These are phyloP conservation scores for Urocynchramus pylzowi DNA, from an alignment of 2,113 vertebrate species.

Conservation along the genomic window DNA sequence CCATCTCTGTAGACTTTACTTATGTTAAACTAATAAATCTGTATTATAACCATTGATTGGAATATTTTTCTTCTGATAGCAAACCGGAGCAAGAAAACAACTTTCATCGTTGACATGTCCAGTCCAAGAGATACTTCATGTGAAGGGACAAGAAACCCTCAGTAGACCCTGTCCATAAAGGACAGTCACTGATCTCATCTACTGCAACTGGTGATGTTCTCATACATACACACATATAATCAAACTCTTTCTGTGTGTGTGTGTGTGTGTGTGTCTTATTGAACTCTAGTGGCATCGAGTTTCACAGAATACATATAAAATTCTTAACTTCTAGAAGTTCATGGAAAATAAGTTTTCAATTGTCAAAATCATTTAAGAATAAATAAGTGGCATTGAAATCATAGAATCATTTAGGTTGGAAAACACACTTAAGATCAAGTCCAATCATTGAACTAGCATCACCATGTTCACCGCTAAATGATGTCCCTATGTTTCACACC, in stretches of 20 bases:
- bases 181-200: neutral
- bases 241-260: rapidly evolving
- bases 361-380: neutral
- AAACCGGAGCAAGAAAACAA: neutral
- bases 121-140: neutral
- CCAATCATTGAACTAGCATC: neutral
- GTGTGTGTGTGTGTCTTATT: rapidly evolving
- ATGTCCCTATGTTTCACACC: neutral
- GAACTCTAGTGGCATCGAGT: neutral
- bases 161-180: neutral
- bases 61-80: neutral
- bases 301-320: neutral
- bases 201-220: neutral
- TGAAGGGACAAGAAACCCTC: neutral
- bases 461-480: neutral
- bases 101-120: neutral
- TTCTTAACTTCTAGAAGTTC: neutral
- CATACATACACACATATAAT: neutral
- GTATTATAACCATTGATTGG: neutral
- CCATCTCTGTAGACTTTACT: neutral
- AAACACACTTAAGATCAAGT: neutral
- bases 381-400: neutral
- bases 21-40: neutral
- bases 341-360: neutral
- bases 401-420: neutral